Evolutionary conservation across 1,140 invertebrate genomes (phyloP).

Genomic region (Nephotettix cincticeps): DNA sequence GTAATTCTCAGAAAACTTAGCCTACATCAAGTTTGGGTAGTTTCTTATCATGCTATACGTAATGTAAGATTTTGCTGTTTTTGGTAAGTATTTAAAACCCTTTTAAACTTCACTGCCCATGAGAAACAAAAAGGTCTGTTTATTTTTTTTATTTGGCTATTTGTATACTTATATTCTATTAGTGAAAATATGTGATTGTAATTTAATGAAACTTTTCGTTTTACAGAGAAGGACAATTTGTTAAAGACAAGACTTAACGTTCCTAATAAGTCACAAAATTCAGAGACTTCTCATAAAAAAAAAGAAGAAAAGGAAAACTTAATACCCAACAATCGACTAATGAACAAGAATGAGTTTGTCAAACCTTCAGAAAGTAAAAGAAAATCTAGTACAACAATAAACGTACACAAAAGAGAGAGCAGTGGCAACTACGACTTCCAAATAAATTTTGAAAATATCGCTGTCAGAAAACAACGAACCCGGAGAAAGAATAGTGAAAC

Average conservation of each 20-base stretch:
- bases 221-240: background rate
- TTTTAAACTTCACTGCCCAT: too few relatives aligned
- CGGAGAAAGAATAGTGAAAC: background rate
- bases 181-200: too few relatives aligned
- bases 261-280: background rate
- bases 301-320: background rate
- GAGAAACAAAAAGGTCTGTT: too few relatives aligned
- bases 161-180: too few relatives aligned
- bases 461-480: background rate
- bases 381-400: background rate
- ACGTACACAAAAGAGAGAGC: background rate
- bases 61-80: too few relatives aligned
- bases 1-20: too few relatives aligned
- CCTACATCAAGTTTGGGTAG: too few relatives aligned
- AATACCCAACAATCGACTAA: background rate
- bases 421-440: background rate
- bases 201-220: too few relatives aligned
- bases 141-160: too few relatives aligned
- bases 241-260: background rate
- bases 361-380: background rate
- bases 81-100: too few relatives aligned
- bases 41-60: too few relatives aligned
- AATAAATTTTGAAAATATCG: background rate
- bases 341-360: background rate
- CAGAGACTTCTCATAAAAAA: background rate